Evolutionary conservation across 2,113 vertebrate species (phyloP).

Genomic region (Procavia capensis): DNA sequence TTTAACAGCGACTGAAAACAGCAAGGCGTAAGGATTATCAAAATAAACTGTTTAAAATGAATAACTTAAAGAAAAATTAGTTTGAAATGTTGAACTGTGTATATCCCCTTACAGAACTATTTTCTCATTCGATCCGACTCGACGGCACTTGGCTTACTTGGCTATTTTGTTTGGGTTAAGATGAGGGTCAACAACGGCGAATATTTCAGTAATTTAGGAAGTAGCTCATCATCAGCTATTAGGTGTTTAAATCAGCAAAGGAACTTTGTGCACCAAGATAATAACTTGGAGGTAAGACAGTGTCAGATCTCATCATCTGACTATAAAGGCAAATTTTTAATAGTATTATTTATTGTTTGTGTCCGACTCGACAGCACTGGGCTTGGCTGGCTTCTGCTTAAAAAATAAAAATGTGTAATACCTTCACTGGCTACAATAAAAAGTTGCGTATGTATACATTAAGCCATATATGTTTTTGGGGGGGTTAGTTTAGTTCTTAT

Average conservation of each 20-base stretch:
- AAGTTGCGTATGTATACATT: neutral
- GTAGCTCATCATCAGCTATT: neutral
- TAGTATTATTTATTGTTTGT: neutral
- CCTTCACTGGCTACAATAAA: neutral
- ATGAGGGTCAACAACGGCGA: neutral
- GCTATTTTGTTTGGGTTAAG: neutral
- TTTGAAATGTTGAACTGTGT: neutral
- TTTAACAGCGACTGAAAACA: too few relatives aligned
- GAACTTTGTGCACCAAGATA: neutral
- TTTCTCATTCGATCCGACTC: neutral
- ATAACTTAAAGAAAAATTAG: too few relatives aligned
- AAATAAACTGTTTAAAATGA: neutral
- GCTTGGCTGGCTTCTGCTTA: neutral
- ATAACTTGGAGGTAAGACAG: neutral
- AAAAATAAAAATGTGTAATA: neutral
- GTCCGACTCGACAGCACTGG: too few relatives aligned
- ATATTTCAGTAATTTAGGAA: neutral
- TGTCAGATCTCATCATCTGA: neutral
- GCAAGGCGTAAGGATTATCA: fast-evolving
- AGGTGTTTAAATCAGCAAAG: neutral
- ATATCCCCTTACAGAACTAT: neutral
- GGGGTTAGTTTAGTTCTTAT: neutral
- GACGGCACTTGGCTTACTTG: too few relatives aligned
- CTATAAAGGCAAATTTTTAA: neutral
- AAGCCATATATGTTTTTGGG: neutral